A percentile compares a stretch with the other conserved stretches of the same genome.
phyloP scores from a whole-genome alignment of 2,113 vertebrate species.

The Rattus rattus region DNA sequence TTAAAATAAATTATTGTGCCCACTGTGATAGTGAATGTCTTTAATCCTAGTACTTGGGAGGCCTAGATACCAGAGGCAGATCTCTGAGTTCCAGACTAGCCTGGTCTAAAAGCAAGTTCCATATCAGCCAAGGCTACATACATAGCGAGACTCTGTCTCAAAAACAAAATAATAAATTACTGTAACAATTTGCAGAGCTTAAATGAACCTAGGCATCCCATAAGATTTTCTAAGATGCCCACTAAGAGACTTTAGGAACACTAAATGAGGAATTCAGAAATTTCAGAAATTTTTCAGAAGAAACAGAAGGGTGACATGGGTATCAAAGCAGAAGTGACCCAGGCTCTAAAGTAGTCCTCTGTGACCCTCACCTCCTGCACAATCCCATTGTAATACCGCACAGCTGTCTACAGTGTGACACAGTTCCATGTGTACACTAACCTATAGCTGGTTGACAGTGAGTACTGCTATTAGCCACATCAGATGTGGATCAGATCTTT shows the following conservation, averaged over 20 bases:
- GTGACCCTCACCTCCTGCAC: neutral
- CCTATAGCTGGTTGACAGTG: neutral
- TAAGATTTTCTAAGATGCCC: slow-evolving; percentile 28
- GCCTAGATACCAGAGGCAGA: neutral
- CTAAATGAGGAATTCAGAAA: slow-evolving; percentile 55
- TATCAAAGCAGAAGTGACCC: neutral
- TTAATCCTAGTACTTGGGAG: neutral
- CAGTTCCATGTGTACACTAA: neutral
- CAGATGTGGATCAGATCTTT: neutral
- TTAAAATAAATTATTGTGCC: neutral
- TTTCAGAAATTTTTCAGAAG: too few relatives aligned
- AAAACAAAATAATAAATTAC: neutral
- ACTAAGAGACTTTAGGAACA: slow-evolving; percentile 28
- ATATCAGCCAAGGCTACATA: neutral
- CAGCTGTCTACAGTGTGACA: neutral
- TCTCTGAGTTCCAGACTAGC: neutral
- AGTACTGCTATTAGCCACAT: neutral
- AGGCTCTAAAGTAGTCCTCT: neutral
- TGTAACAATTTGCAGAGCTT: slow-evolving; percentile 34
- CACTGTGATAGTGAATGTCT: neutral
- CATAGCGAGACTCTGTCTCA: neutral
- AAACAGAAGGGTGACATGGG: neutral
- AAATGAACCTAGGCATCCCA: neutral
- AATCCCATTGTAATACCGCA: neutral
- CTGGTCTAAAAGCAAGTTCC: neutral